Evolutionary conservation across 2,113 vertebrate genomes (phyloP).

Genomic region (Salvelinus fontinalis): DNA sequence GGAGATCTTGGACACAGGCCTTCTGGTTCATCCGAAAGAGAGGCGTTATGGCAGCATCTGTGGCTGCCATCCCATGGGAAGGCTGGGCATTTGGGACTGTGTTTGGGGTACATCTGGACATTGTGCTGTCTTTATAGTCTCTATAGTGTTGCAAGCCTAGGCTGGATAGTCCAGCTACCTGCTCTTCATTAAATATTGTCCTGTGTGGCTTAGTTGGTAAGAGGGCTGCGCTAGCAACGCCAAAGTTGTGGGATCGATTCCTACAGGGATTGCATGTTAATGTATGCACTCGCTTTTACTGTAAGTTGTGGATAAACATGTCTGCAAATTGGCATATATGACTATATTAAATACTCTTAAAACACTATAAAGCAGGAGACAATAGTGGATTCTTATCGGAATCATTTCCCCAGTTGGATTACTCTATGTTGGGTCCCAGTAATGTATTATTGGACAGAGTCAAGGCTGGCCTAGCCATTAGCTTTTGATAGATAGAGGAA

Average conservation of each 20-base stretch:
- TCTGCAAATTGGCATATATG: no score
- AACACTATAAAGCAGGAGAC: no score
- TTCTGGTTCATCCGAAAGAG: conserved; percentile 28
- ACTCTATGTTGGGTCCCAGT: neutral
- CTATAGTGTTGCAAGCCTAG: conserved; percentile 33
- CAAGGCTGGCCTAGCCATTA: neutral
- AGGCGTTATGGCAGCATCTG: conserved; percentile 41
- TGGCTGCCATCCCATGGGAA: conserved; percentile 45
- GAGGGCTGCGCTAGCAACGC: no score
- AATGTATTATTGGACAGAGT: neutral
- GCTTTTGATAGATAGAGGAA: neutral
- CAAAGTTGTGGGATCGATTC: no score
- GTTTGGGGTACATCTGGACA: conserved; percentile 50
- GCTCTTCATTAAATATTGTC: neutral
- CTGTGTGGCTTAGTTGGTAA: no score
- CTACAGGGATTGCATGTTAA: no score
- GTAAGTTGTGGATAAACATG: no score
- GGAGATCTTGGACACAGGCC: conserved; percentile 16
- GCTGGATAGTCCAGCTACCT: conserved; percentile 59
- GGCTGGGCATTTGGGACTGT: conserved; percentile 25
- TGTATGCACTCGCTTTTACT: no score
- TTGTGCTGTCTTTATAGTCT: conserved; percentile 39
- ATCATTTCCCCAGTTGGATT: neutral
- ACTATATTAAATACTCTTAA: no score
- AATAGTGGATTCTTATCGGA: neutral